Evolutionary conservation across 2,888 invertebrate species (phyloP), one percentile per base, ranked within the genome.

Genomic region (Lithosia quadra): DNA sequence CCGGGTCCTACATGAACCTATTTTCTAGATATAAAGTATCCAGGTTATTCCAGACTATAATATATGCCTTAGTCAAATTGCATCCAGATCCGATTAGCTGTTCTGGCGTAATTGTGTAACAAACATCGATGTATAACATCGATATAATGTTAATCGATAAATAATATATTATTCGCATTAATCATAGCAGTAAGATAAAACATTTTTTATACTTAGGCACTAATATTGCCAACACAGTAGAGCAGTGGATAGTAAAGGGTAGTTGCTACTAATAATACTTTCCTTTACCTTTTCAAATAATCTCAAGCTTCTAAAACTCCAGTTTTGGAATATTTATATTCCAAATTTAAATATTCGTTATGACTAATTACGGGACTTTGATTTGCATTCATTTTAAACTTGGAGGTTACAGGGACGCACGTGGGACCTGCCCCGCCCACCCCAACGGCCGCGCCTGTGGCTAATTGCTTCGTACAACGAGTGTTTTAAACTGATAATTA

Each of bases 401-500:
- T 58, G 33, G 39, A 65, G 70, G 59, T 69, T 61, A 67, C 64
- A 63, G 70, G 77, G 73, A 75, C 76, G 78, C 77, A 73, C 70
- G 77, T 74, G 66, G 65, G 71, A 53, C 43, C 34, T 59, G 34
- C 56, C 36, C 62, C 65, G 15, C 57, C 63, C 53, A 15, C 36
- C 65, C 63, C 70, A 55, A 67, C 83, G 84, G 71, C 53, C 74
- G 69, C 84, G 84, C 80, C 85, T 86, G 86, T 78, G 79, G 79
- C 73, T 82, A 82, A 86, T 84, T 82, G 86, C 80, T 79, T 77
- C 78, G 79, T 75, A 78, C 73, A 76, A 76, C 77, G 75, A 77
- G 71, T 79, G 84, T 77, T 82, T 75, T 76, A 80, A 83, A 84
- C 81, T 82, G 84, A 79, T 81, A 82, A 82, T 85, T 81, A 84